Base-by-base conservation (phyloP, 1,140 invertebrate species). In the Amyelois transitella region DNA sequence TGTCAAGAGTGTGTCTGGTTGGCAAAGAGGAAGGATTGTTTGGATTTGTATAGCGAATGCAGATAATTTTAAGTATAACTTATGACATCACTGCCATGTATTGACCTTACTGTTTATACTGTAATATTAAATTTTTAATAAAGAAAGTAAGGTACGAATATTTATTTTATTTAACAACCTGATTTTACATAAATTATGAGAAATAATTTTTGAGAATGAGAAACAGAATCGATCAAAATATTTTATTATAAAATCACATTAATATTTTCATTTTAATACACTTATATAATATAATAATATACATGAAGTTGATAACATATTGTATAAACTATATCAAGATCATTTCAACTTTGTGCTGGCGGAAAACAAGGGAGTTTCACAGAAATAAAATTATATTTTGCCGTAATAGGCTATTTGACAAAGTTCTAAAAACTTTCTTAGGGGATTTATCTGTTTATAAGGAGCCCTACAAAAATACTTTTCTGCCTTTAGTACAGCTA, bases 71-170 rank as follows among this genome's bases (percentile, higher is more conserved):
- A 78, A 82, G 71, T 83, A 71, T 68, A 61, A n/a, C n/a, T n/a
- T n/a, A 71, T 76, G 86, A 86, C 81, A 86, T 83, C 84, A 87
- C 84, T 87, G 84, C 84, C 84, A 86, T 87, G 76, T 87, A 85
- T 38, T 77, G 82, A 86, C 84, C 84, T 86, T 87, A 86, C 79
- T 84, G 81, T 87, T 84, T 87, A 84, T 87, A 86, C 77, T 86
- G 65, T 86, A 86, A 84, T 72, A 81, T 80, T 80, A 84, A 62
- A 76, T 83, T 81, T 85, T 84, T 84, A 87, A 84, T 83, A 83
- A 85, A 83, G 55, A 71, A 73, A 76, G 68, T 76, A 73, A 72
- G 67, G 72, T 67, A 55, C 47, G 61, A 44, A 43, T 60, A 44
- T 66, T 55, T 55, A 32, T 58, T 52, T 45, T 51, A 43, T 49